Evolutionary conservation across 2,888 invertebrate species (phyloP), one percentile per base, ranked within the genome.

Genomic region (Melipona beecheii): DNA sequence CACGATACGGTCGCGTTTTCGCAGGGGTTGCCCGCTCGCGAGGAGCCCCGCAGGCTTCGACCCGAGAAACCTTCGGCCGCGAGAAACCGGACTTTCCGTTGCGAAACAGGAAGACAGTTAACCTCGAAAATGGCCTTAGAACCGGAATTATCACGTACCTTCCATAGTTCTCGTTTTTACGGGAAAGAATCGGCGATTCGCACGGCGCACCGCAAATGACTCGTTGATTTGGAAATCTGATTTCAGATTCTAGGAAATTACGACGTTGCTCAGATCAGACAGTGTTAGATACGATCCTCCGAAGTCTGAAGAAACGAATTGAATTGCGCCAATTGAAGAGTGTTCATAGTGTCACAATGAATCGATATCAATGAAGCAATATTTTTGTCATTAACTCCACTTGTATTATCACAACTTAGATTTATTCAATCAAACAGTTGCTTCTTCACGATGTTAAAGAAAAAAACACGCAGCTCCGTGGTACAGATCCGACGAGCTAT

Each of bases 101-200:
- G 80, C 75, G 27, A 76, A 86, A 71, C 81, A 72, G 84, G 86
- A 86, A 84, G 76, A 60, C 15, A 58, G 52, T 62, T 62, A 60
- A 60, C 36, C 66, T 80, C 73, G 75, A 75, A 56, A 83, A 86
- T 74, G 73, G 73, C 70, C 69, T 62, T 75, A 81, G 75, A 85
- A 85, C 78, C 85, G 75, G 78, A 73, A 49, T 75, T 17, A 56
- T 70, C 36, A 21, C 36, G 50, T 50, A 31, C 50, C 58, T 73
- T 84, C 52, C 76, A 19, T 21, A 31, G 68, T 19, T 65, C 27
- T 17, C 36, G 65, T 83, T 58, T 27, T 56, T 52, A n/a, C 36
- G 60, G 21, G 11, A 43, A 66, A 5, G 21, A 62, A 74, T 24
- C 58, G 68, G 76, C 9, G 54, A 17, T 4, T 6, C 19, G 31